phyloP scores from a whole-genome alignment of 1,140 invertebrate genomes.

The Dendroctonus ponderosae region DNA sequence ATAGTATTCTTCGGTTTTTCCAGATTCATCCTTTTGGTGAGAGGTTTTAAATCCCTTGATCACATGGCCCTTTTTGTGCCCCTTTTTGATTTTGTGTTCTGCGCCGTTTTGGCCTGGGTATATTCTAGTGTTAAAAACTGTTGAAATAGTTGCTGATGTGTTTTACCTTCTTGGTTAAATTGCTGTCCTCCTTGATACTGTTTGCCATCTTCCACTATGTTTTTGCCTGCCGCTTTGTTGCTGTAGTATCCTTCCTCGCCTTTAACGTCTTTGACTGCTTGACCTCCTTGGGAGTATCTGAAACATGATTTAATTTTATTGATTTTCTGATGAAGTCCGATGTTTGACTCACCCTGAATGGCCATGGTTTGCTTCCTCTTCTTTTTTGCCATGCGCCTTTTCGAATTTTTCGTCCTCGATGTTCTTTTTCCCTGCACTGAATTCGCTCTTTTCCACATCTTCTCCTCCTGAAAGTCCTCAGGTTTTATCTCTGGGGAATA shows the following conservation, averaged over 20 bases:
- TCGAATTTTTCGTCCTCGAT: constrained; percentile 55
- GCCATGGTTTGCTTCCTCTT: constrained; percentile 55
- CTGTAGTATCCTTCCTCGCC: constrained; percentile 58
- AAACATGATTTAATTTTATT: too few relatives aligned
- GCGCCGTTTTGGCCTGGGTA: constrained; percentile 52
- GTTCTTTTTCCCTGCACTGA: constrained; percentile 57
- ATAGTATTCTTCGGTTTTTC: constrained; percentile 64
- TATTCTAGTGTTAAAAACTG: background rate
- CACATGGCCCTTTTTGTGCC: constrained; percentile 65
- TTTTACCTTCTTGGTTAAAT: constrained; percentile 56
- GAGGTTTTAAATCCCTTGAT: constrained; percentile 64
- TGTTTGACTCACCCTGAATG: constrained; percentile 49
- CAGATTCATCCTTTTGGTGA: constrained; percentile 65
- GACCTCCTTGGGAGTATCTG: constrained; percentile 52
- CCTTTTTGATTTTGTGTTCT: constrained; percentile 55
- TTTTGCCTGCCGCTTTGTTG: constrained; percentile 57
- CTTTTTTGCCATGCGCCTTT: constrained; percentile 55
- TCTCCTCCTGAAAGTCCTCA: constrained; percentile 46
- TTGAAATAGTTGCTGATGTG: background rate
- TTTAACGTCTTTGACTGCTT: constrained; percentile 54
- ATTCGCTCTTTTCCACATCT: constrained; percentile 56
- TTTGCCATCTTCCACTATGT: constrained; percentile 58
- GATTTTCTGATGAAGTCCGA: background rate
- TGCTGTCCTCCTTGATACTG: constrained; percentile 57
- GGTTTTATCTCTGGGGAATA: background rate